Evolutionary conservation across 1,140 invertebrate genomes (phyloP).

Genomic region (Microplitis mediator): DNA sequence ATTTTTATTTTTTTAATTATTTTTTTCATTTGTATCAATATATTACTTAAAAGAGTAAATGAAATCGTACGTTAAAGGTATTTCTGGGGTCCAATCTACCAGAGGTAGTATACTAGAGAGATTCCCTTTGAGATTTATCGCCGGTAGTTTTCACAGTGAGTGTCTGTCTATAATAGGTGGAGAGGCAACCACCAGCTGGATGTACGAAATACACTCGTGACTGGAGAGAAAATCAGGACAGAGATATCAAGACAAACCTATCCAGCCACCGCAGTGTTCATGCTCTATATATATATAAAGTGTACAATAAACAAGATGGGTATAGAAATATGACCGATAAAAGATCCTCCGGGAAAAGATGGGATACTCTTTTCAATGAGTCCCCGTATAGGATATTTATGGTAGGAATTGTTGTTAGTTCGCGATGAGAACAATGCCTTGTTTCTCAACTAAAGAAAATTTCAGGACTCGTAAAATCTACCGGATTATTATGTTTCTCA

Average conservation of each 20-base stretch:
- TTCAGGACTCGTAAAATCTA: too few relatives aligned
- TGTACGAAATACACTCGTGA: conserved; percentile 19
- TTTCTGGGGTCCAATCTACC: background rate
- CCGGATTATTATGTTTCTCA: too few relatives aligned
- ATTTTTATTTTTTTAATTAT: background rate
- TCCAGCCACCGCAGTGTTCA: background rate
- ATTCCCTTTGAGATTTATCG: conserved; percentile 18
- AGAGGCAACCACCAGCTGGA: background rate
- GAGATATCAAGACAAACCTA: conserved; percentile 12
- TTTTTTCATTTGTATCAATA: background rate
- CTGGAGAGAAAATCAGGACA: conserved; percentile 19
- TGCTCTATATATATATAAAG: background rate
- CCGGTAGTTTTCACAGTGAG: background rate
- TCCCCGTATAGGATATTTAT: background rate
- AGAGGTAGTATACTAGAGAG: background rate
- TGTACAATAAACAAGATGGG: background rate
- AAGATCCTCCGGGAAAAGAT: conserved; percentile 1
- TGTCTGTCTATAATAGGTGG: conserved; percentile 3
- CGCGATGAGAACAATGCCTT: conserved; percentile 1
- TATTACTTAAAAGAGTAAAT: background rate
- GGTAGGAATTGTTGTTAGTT: background rate
- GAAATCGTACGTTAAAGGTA: background rate
- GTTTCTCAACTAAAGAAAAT: background rate
- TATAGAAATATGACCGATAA: conserved; percentile 4
- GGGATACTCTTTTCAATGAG: conserved; percentile 1